A percentile compares a stretch with the other conserved stretches of the same genome.
Evolutionary conservation across 2,797 vertebrate genomes (phyloP).

Genomic region (Myioborus melanocephalus): DNA sequence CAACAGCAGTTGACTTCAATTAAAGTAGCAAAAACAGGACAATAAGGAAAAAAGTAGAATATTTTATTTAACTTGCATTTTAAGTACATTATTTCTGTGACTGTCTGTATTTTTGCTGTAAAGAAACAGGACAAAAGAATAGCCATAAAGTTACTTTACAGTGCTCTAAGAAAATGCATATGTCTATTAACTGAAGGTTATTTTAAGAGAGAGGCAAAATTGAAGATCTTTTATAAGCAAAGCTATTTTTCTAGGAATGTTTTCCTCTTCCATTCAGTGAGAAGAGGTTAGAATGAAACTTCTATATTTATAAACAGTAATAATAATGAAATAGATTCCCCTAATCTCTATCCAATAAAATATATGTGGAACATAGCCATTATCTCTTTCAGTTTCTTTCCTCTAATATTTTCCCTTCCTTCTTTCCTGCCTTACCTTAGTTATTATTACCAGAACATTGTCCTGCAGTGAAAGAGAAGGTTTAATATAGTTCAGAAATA

Average conservation of each 20-base stretch:
- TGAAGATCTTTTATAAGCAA: background rate
- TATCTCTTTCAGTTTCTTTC: background rate
- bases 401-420: background rate
- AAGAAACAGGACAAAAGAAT: background rate
- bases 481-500: background rate
- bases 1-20: background rate
- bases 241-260: background rate
- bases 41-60: background rate
- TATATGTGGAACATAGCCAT: background rate
- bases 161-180: background rate
- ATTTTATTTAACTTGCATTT: background rate
- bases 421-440: background rate
- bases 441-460: background rate
- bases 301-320: background rate
- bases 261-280: background rate
- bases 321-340: background rate
- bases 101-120: background rate
- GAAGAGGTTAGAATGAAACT: background rate
- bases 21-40: background rate
- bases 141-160: background rate
- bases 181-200: background rate
- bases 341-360: background rate
- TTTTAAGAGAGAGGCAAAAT: background rate
- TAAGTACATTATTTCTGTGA: background rate
- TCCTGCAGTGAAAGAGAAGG: background rate